Evolutionary conservation across 1,140 invertebrate genomes (phyloP), one percentile per base, ranked within the genome.

Genomic region (Heliothis subflexa): DNA sequence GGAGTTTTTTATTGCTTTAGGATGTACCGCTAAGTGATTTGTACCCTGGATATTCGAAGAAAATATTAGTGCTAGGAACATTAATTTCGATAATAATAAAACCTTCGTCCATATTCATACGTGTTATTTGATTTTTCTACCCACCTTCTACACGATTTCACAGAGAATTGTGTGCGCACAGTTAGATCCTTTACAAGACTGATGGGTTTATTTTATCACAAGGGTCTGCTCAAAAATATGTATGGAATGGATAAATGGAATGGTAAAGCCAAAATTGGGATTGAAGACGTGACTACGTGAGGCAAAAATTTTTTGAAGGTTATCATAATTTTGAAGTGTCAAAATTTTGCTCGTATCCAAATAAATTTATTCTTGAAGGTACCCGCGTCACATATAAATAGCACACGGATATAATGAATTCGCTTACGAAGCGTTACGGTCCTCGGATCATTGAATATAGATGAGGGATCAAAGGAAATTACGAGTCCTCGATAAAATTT

Each of bases 401-500:
- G 79, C 85, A 81, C 82, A 83, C 62, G 80, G 80, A 83, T 86
- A 91, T 91, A 89, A 93, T 91, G 88, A 91, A 91, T 89, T 88
- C 88, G 88, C 89, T 91, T 91, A 88, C 87, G 83, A 84, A 90
- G 89, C 89, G 87, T 91, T 88, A 88, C 85, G 84, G 85, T 87
- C 85, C 83, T 86, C 84, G 86, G 87, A 91, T 91, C 90, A 93
- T 91, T 93, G 91, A 93, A 91, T 93, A 91, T 91, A 93, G 89
- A 93, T 90, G 90, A 91, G 89, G 90, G 90, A 91, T 93, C 91
- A 91, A 93, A 91, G 87, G 80, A 93, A 93, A 91, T 91, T 91
- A 90, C 89, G 85, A 87, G 84, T 88, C 74, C 78, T 86, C 87
- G 86, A 89, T 89, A 91, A 91, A 91, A 91, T 88, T 91, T 91